A percentile compares a stretch with the other conserved stretches of the same genome.
These are phyloP conservation scores for Melanotaenia nigrans DNA, from an alignment of 2,797 vertebrate species.

Conservation along the genomic window DNA sequence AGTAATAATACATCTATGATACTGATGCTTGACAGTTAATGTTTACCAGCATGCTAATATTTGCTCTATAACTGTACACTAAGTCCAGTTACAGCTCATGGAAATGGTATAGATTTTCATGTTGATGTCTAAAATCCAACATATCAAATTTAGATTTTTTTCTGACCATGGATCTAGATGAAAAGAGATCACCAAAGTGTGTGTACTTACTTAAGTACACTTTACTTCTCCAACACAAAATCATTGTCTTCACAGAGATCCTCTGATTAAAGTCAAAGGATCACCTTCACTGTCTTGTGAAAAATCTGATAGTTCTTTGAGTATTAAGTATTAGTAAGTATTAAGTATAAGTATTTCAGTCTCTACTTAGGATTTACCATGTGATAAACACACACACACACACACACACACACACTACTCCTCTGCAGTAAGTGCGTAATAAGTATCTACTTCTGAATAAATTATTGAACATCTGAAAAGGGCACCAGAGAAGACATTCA, in stretches of 20 bases:
- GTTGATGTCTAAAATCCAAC: not conserved
- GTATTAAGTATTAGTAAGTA: too few relatives aligned
- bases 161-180: not conserved
- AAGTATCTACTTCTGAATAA: constrained; percentile 1
- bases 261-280: too few relatives aligned
- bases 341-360: not conserved
- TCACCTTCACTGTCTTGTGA: not conserved
- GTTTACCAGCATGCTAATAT: not conserved
- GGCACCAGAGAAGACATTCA: not conserved
- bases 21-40: not conserved
- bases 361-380: not conserved
- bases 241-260: not conserved
- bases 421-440: not conserved
- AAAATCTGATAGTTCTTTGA: not conserved
- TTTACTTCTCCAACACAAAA: too few relatives aligned
- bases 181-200: not conserved
- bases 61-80: not conserved
- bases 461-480: not conserved
- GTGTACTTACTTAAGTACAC: too few relatives aligned
- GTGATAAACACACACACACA: not conserved
- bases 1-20: too few relatives aligned
- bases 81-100: not conserved
- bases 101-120: not conserved
- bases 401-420: too few relatives aligned
- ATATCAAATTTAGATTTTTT: not conserved